Evolutionary conservation across 1,140 invertebrate species (phyloP).

Genomic region (Charaxes varanes): DNA sequence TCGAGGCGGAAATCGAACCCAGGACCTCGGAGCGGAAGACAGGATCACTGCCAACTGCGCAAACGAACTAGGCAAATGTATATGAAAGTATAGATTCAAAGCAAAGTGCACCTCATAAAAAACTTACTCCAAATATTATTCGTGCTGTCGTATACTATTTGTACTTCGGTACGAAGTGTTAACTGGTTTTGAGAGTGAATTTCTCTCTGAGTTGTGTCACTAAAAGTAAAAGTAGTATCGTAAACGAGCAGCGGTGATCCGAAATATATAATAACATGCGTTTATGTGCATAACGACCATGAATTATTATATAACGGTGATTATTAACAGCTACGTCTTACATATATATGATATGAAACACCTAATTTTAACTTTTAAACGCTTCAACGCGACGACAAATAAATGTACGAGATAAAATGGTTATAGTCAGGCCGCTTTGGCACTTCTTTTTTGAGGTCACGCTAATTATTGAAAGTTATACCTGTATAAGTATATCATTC

Average conservation of each 20-base stretch:
- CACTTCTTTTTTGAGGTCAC: too few relatives aligned
- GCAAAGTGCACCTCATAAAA: neutral
- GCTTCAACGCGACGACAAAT: too few relatives aligned
- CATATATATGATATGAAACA: neutral
- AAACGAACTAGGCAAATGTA: too few relatives aligned
- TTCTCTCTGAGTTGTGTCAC: slow-evolving; percentile 44
- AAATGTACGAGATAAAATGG: too few relatives aligned
- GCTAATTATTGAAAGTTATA: too few relatives aligned
- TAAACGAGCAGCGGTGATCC: slow-evolving; percentile 20
- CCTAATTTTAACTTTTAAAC: too few relatives aligned
- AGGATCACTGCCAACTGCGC: too few relatives aligned
- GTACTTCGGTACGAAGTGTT: slow-evolving; percentile 21
- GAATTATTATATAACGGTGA: slow-evolving; percentile 12
- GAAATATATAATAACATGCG: slow-evolving; percentile 37
- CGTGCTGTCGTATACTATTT: slow-evolving; percentile 1
- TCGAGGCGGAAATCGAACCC: too few relatives aligned
- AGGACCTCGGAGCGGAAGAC: too few relatives aligned
- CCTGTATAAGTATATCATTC: too few relatives aligned
- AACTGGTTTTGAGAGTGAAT: slow-evolving; percentile 44
- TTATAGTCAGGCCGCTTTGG: too few relatives aligned
- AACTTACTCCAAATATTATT: neutral
- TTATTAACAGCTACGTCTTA: slow-evolving; percentile 9
- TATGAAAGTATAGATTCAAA: too few relatives aligned
- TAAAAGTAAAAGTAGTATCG: slow-evolving; percentile 49
- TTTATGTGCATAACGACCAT: slow-evolving; percentile 34